These are phyloP conservation scores for Tamandua tetradactyla DNA, from an alignment of 2,797 vertebrate genomes.

Conservation along the genomic window DNA sequence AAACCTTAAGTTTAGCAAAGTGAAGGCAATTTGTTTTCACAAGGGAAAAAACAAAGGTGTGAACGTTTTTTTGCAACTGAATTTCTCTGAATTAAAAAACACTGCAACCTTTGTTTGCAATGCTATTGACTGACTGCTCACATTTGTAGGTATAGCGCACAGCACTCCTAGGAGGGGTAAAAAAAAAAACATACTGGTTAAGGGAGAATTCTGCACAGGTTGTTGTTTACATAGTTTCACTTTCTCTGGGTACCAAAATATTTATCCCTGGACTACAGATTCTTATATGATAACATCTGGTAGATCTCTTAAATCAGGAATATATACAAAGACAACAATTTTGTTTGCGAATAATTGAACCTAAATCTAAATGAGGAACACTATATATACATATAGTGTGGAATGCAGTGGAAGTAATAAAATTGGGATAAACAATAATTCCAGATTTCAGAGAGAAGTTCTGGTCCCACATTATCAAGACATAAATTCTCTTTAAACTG, in stretches of 20 bases:
- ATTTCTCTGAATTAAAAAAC: neutral
- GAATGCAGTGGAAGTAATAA: neutral
- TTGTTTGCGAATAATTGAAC: neutral
- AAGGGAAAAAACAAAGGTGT: neutral
- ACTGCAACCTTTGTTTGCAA: neutral
- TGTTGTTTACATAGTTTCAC: neutral
- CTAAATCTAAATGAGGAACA: neutral
- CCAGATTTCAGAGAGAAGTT: neutral
- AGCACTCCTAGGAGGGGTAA: neutral
- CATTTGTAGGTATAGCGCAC: neutral
- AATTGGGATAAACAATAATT: neutral
- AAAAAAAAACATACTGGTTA: neutral
- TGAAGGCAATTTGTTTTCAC: conserved; percentile 9
- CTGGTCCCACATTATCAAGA: neutral
- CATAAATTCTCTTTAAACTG: neutral
- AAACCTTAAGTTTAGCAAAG: neutral
- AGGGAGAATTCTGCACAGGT: neutral
- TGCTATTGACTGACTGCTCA: neutral
- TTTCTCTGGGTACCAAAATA: neutral
- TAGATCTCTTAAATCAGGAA: neutral
- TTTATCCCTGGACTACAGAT: neutral
- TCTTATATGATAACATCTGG: neutral
- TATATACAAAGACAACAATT: neutral
- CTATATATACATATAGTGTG: neutral
- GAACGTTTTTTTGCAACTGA: conserved; percentile 15